These are phyloP conservation scores for Lethenteron reissneri DNA, from an alignment of 2,113 vertebrate species.

Conservation along the genomic window DNA sequence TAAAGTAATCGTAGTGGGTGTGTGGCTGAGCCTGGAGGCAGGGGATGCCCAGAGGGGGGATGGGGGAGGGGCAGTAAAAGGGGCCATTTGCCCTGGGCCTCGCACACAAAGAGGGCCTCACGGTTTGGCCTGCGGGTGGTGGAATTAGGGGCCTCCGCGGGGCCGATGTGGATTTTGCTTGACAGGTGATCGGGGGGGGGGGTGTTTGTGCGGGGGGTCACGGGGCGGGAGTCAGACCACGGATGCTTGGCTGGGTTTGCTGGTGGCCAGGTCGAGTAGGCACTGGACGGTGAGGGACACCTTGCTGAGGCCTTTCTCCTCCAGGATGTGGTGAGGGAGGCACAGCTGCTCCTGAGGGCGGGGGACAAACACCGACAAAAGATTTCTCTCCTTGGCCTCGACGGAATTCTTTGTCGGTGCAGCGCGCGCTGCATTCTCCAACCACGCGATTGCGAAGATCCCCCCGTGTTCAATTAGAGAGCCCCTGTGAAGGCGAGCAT, in stretches of 20 bases:
- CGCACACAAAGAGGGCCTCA: too few species aligned
- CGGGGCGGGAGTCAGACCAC: too few species aligned
- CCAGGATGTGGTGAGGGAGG: constrained; percentile 86
- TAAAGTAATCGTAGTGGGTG: too few species aligned
- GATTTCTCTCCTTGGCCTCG: not conserved
- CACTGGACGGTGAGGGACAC: constrained; percentile 60
- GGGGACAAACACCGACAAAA: constrained; percentile 16
- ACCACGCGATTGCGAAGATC: not conserved
- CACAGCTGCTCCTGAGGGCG: constrained; percentile 58
- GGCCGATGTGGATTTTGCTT: too few species aligned
- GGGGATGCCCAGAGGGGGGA: too few species aligned
- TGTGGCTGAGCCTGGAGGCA: too few species aligned
- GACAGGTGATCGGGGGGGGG: too few species aligned
- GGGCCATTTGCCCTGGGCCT: too few species aligned
- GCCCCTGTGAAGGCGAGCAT: not conserved
- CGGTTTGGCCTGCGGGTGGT: too few species aligned
- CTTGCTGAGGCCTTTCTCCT: constrained; percentile 80
- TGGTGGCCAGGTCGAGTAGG: constrained; percentile 38
- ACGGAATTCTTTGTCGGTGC: not conserved
- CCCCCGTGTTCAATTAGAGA: not conserved
- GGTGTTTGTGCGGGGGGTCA: too few species aligned
- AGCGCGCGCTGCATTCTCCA: constrained; percentile 1
- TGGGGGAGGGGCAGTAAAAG: too few species aligned
- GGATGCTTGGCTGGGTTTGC: constrained; percentile 16
- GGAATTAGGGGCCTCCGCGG: too few species aligned